A percentile compares a stretch with the other conserved stretches of the same genome.
Conservation (phyloP, 2,888 invertebrate species). For the Aspidiotus rigidus region DNA sequence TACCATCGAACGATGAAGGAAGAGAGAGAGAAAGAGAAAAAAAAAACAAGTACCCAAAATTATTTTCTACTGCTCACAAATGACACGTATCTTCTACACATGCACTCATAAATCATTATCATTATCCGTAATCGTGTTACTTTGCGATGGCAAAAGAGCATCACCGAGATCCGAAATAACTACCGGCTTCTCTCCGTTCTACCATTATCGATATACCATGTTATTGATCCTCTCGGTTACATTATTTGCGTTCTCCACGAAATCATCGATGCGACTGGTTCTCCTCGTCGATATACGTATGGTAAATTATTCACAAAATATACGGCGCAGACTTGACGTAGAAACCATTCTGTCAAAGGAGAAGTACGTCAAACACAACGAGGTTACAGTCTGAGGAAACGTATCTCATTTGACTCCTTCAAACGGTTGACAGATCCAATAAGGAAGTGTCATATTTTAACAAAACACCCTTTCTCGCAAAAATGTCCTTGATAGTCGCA, state of each 20-base stretch:
- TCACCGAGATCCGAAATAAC: not conserved
- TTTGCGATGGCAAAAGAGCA: not conserved
- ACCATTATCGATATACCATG: conserved; percentile 1
- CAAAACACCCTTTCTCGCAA: too few species aligned
- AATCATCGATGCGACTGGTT: not conserved
- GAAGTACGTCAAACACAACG: too few species aligned
- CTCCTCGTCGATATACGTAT: not conserved
- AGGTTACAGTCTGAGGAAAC: too few species aligned
- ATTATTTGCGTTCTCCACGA: not conserved
- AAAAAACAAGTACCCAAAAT: conserved; percentile 6
- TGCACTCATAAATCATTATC: conserved; percentile 30
- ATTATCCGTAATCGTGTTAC: conserved; percentile 24
- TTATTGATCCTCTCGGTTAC: not conserved
- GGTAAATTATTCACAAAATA: too few species aligned
- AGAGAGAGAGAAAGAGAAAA: too few species aligned
- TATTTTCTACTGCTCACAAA: conserved; percentile 14
- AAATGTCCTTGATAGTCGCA: too few species aligned
- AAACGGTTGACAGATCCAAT: too few species aligned
- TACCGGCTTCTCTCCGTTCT: not conserved
- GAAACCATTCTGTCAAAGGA: too few species aligned
- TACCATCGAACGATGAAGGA: not conserved
- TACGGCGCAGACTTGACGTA: too few species aligned
- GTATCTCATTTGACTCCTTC: too few species aligned
- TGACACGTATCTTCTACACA: conserved; percentile 17
- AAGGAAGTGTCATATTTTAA: too few species aligned